A percentile compares a stretch with the other conserved stretches of the same genome.
Conservation (phyloP, 2,888 invertebrate species). For the Bombylius major region DNA sequence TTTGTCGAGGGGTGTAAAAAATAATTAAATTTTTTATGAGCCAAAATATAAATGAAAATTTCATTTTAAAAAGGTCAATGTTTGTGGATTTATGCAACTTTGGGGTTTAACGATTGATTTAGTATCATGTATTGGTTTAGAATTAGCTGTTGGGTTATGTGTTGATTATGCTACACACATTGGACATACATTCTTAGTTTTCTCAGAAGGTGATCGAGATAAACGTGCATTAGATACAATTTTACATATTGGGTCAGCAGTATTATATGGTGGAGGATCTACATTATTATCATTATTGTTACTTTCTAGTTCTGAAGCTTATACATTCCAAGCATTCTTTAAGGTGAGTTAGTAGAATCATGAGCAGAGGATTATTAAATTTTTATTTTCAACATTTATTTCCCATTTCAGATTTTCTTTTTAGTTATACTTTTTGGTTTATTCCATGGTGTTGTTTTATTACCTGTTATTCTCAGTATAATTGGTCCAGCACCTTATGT, state of each 20-base stretch:
- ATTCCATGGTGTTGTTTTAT: conserved; percentile 60
- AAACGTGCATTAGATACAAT: conserved; percentile 52
- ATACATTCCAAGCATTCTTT: conserved; percentile 63
- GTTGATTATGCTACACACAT: conserved; percentile 76
- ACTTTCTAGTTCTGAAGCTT: conserved; percentile 56
- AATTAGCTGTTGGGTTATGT: conserved; percentile 68
- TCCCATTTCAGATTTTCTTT: conserved; percentile 54
- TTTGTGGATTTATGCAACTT: conserved; percentile 64
- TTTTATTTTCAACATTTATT: not conserved
- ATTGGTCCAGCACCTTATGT: conserved; percentile 51
- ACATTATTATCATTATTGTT: conserved; percentile 61
- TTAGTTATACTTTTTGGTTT: conserved; percentile 65
- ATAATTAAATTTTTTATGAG: not conserved
- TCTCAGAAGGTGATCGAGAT: conserved; percentile 40
- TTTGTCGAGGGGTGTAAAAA: not conserved
- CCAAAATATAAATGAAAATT: not conserved
- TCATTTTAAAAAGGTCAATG: conserved; percentile 40
- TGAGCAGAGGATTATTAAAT: not conserved
- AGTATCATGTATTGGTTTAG: conserved; percentile 66
- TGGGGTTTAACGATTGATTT: conserved; percentile 76
- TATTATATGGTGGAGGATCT: conserved; percentile 64
- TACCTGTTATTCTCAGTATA: conserved; percentile 62
- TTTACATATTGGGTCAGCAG: conserved; percentile 61
- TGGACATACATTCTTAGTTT: conserved; percentile 64
- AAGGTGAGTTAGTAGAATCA: conserved; percentile 33